Base-by-base conservation (phyloP, 2,888 invertebrate genomes). In the Yponomeuta plumbellus region DNA sequence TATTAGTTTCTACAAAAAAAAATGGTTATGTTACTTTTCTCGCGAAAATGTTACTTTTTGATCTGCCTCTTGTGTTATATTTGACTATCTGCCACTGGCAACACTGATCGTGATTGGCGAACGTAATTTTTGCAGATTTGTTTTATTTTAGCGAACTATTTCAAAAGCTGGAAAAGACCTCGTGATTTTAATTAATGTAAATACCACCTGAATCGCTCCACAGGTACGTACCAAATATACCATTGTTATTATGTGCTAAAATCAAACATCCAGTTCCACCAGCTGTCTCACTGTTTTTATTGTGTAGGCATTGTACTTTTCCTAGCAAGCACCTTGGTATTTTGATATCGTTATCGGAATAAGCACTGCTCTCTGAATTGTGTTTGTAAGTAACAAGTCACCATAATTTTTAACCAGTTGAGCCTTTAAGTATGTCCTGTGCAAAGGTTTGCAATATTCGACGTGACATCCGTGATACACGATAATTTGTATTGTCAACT, bases 241-340 rank as follows among this genome's bases (percentile, higher is more conserved):
- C 44, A 17, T 3, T 1, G 17, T 52, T 17, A 8, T 52, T 44
- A 2, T 44, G 10, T 6, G 34, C 34, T 8, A 6, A 34, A 8
- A 8, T 34, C 8, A 8, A 8, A 34, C 8, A 8, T 17, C 17
- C 0, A 22, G n/a, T n/a, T n/a, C 58, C 21, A 21, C 58, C 61
- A 61, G 61, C 61, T 61, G 61, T 13, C 61, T 61, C 61, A 23
- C 61, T 61, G 61, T 61, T 61, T 22, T 34, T 61, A 61, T 61
- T 61, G 23, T 61, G 34, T 26, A 52, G n/a, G n/a, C n/a, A n/a
- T 17, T 52, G 44, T 52, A 52, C 3, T 52, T 52, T 52, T 52
- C 44, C 17, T 11, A 17, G 17, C 44, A 52, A 52, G 13, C 44
- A 52, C 44, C 5, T 17, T 34, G 34, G 34, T 34, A 34, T 34